A percentile compares a stretch with the other conserved stretches of the same genome.
Conservation (phyloP, 2,888 invertebrate genomes). For the Apomyelois bistriatella region DNA sequence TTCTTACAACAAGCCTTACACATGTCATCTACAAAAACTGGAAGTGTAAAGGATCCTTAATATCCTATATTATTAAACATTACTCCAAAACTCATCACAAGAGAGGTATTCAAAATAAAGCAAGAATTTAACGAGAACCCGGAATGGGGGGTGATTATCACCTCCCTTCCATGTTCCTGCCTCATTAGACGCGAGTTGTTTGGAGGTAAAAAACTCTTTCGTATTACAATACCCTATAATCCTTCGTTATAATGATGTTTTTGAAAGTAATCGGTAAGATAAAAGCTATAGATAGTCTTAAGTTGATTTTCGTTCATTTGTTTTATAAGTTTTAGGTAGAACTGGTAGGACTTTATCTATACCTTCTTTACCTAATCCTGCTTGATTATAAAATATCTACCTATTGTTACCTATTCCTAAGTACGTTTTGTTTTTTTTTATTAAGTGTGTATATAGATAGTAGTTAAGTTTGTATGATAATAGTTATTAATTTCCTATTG, state of each 20-base stretch:
- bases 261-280: not conserved
- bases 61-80: slow-evolving; percentile 40
- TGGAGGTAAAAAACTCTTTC: slow-evolving; percentile 14
- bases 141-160: slow-evolving; percentile 53
- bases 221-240: slow-evolving; percentile 11
- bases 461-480: too few relatives aligned
- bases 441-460: too few relatives aligned
- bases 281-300: too few relatives aligned
- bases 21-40: not conserved
- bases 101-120: slow-evolving; percentile 56
- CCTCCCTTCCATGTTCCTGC: slow-evolving; percentile 35
- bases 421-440: too few relatives aligned
- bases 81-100: slow-evolving; percentile 45
- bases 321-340: too few relatives aligned
- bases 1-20: not conserved
- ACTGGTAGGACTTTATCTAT: too few relatives aligned
- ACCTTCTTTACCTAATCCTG: too few relatives aligned
- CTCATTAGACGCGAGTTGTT: slow-evolving; percentile 38
- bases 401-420: too few relatives aligned
- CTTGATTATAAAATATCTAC: too few relatives aligned
- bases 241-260: slow-evolving; percentile 12
- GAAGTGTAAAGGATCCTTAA: slow-evolving; percentile 15
- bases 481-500: too few relatives aligned
- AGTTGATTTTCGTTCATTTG: too few relatives aligned
- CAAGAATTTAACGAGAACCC: slow-evolving; percentile 30